Conservation (phyloP, 2,888 invertebrate species). For the Laspeyria flexula region DNA sequence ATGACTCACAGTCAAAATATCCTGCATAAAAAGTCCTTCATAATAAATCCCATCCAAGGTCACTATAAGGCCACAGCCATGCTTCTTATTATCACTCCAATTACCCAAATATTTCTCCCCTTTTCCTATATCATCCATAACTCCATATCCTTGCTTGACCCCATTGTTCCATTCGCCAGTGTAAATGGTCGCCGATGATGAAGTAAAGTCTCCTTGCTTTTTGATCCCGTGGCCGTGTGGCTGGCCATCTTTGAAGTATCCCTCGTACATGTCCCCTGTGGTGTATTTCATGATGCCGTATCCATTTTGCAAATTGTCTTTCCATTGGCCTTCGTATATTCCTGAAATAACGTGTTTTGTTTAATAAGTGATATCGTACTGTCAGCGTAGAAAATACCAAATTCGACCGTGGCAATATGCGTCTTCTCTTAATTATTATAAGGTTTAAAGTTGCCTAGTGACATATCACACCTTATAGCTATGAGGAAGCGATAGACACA, state of each 20-base stretch:
- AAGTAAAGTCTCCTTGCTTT: constrained; percentile 92
- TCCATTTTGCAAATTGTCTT: constrained; percentile 93
- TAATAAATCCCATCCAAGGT: constrained; percentile 96
- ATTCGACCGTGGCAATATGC: no score
- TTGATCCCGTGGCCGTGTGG: constrained; percentile 95
- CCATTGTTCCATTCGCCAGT: constrained; percentile 95
- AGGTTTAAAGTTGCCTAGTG: no score
- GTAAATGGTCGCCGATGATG: constrained; percentile 91
- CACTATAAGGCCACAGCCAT: constrained; percentile 94
- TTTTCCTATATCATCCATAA: constrained; percentile 93
- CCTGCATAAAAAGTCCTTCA: constrained; percentile 94
- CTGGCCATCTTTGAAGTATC: constrained; percentile 93
- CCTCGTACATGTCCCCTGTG: constrained; percentile 93
- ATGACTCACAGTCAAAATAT: constrained; percentile 89
- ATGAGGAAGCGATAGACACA: no score
- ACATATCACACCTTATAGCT: no score
- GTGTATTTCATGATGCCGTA: constrained; percentile 91
- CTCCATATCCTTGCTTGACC: constrained; percentile 93
- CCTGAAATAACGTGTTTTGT: constrained; percentile 62
- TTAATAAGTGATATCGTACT: not conserved
- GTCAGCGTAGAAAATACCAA: no score
- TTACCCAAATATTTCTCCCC: constrained; percentile 96
- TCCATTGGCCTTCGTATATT: constrained; percentile 93
- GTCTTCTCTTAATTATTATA: no score
- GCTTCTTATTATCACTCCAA: constrained; percentile 94